Evolutionary conservation across 2,888 invertebrate species (phyloP), one percentile per base, ranked within the genome.

Genomic region (Ennomos quercinarius): DNA sequence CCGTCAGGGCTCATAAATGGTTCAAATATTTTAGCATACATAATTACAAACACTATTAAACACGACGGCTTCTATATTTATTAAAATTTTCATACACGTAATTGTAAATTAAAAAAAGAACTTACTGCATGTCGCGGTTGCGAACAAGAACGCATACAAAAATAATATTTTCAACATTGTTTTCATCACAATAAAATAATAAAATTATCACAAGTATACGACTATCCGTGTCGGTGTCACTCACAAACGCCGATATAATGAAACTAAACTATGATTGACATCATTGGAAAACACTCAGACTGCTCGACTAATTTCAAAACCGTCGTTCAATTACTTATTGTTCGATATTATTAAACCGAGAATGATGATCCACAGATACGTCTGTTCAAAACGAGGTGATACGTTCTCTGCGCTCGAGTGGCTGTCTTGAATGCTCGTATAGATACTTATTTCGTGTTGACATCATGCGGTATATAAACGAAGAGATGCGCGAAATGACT

Each of bases 41-140:
- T n/a, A n/a, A n/a, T n/a, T n/a, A n/a, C n/a, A n/a, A n/a, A n/a
- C n/a, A n/a, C n/a, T n/a, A n/a, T n/a, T n/a, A n/a, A n/a, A n/a
- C n/a, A n/a, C n/a, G n/a, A 17, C 4, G 17, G 2, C 4, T 17
- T 2, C 4, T 17, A 17, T 17, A 17, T 17, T 17, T 17, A 17
- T 17, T 17, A 17, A 17, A 17, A 17, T 17, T 17, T 4, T 17
- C 17, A 17, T 17, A 17, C 17, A 17, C 17, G 17, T 17, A 17
- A 17, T 2, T 17, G 4, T 17, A n/a, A n/a, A n/a, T n/a, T n/a
- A 17, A 17, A 61, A 68, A 63, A 9, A 13, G 4, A 60, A 81
- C 82, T 81, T 76, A 82, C 82, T 65, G 57, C 75, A 66, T 59
- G 70, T 68, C 43, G 71, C 67, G 47, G 72, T 71, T 44, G 73